Conservation (phyloP, 2,797 vertebrate species). For the Danio kyathit region DNA sequence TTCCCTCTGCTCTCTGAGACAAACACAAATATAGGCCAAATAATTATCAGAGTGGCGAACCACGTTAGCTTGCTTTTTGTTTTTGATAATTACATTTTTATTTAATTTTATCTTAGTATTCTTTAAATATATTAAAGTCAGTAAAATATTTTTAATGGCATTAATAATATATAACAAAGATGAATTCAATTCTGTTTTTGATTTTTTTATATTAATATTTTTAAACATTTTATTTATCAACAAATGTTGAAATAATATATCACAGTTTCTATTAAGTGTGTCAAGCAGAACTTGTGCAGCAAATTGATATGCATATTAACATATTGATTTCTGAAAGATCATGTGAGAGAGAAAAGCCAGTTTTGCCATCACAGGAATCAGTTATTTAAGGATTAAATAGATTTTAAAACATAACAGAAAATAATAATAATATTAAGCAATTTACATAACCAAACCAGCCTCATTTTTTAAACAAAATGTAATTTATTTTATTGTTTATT, state of each 20-base stretch:
- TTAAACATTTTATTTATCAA: not conserved
- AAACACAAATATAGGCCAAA: constrained; percentile 32
- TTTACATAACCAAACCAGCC: not conserved
- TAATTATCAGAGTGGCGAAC: not conserved
- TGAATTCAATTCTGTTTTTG: too few relatives aligned
- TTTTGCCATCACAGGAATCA: not conserved
- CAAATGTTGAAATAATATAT: not conserved
- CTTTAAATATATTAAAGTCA: too few relatives aligned
- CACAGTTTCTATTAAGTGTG: not conserved
- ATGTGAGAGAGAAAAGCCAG: not conserved
- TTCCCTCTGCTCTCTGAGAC: constrained; percentile 88
- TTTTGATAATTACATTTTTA: not conserved
- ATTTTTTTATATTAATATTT: too few relatives aligned
- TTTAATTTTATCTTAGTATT: too few relatives aligned
- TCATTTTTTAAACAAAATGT: too few relatives aligned
- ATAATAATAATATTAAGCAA: too few relatives aligned
- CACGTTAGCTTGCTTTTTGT: not conserved
- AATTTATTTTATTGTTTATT: too few relatives aligned
- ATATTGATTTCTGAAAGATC: not conserved
- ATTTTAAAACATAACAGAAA: too few relatives aligned
- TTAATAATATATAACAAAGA: not conserved
- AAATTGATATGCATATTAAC: not conserved
- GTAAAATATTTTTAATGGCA: not conserved
- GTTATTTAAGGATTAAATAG: not conserved
- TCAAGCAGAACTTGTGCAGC: not conserved